These are phyloP conservation scores for Campopleginae sp. DNA, from an alignment of 2,888 invertebrate genomes.

Conservation along the genomic window DNA sequence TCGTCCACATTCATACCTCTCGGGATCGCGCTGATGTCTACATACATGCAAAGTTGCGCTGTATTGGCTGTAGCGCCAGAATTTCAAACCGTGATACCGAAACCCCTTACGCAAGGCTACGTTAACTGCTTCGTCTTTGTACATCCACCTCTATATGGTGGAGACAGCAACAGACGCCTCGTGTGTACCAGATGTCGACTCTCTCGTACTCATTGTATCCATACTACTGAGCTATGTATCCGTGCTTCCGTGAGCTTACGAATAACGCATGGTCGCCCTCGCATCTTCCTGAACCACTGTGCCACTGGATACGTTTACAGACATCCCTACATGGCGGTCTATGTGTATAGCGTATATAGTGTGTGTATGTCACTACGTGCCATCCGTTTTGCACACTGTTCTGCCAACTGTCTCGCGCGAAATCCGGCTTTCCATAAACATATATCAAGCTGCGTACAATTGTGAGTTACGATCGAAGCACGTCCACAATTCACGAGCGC, in stretches of 20 bases:
- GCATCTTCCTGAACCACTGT: slow-evolving; percentile 54
- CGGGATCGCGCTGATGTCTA: not conserved
- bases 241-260: slow-evolving; percentile 66
- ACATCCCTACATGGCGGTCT: slow-evolving; percentile 17
- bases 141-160: slow-evolving; percentile 40
- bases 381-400: slow-evolving; percentile 44
- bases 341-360: not conserved
- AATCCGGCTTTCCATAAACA: slow-evolving; percentile 57
- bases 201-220: slow-evolving; percentile 46
- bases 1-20: not conserved
- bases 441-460: slow-evolving; percentile 61
- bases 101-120: slow-evolving; percentile 43
- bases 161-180: slow-evolving; percentile 51
- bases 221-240: slow-evolving; percentile 55
- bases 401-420: slow-evolving; percentile 50
- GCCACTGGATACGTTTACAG: not conserved
- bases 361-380: slow-evolving; percentile 51
- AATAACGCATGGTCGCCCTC: slow-evolving; percentile 66
- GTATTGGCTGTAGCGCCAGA: slow-evolving; percentile 17
- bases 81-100: slow-evolving; percentile 39
- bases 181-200: slow-evolving; percentile 28
- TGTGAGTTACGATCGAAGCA: slow-evolving; percentile 42
- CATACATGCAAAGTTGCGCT: slow-evolving; percentile 11
- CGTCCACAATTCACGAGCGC: slow-evolving; percentile 20
- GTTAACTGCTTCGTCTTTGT: slow-evolving; percentile 47